Evolutionary conservation across 2,888 invertebrate genomes (phyloP), one percentile per base, ranked within the genome.

Genomic region (Troglohyphantes excavatus): DNA sequence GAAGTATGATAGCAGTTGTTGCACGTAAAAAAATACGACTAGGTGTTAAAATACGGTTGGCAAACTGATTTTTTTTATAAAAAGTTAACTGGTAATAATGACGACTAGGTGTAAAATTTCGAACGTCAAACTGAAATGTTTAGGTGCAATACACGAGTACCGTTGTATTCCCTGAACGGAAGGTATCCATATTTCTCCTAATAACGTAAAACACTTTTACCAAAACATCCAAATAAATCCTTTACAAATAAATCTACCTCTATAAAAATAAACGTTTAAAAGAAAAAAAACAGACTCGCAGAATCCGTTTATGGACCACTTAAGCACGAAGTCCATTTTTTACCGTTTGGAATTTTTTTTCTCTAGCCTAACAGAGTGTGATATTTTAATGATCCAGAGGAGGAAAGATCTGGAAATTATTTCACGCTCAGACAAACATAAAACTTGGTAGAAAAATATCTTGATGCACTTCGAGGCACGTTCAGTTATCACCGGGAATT

Each of bases 361-460:
- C 83, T 61, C 13, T 33, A 23, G 23, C 17, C 73, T 53, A 84
- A 67, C 84, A 59, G 67, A 84, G 84, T 75, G 75, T 76, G 75
- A 84, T 75, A 75, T 84, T 75, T 84, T 84, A 84, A 84, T 84
- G 84, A 75, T 65, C 43, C 29, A 68, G 67, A 75, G 29, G 46
- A 84, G 46, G 46, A 29, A 67, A 29, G 68, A 84, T 67, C 17
- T 43, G 29, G 61, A 65, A 61, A 61, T 81, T 70, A 59, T 79
- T 81, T 68, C 29, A 26, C 6, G 59, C 81, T 53, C n/a, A 53
- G 53, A 53, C n/a, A 2, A 53, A 53, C 53, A 53, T n/a, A n/a
- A 33, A 53, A 53, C 17, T 53, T 1, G 53, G 17, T 53, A 53
- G 13, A 53, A 53, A 53, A 39, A 53, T 13, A n/a, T 53, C n/a